Conservation (phyloP, 2,888 invertebrate genomes). For the Drosophila subsilvestris region DNA sequence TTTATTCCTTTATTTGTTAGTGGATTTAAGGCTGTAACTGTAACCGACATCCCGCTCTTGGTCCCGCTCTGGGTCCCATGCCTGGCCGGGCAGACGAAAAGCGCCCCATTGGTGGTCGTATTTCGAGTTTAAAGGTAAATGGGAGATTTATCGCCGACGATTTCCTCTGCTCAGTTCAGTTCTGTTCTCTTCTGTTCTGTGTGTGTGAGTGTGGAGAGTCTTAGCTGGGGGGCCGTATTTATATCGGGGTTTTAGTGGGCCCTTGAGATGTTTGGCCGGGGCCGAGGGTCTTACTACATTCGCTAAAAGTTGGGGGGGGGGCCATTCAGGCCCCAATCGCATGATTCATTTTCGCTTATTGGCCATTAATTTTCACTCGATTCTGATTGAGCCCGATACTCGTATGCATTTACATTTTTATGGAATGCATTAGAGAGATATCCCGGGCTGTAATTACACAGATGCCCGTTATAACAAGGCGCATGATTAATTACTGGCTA, state of each 20-base stretch:
- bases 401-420: constrained; percentile 64
- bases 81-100: constrained; percentile 4
- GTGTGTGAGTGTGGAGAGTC: constrained; percentile 25
- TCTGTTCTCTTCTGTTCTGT: constrained; percentile 10
- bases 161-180: constrained; percentile 36
- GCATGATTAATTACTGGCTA: constrained; percentile 70
- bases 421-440: constrained; percentile 64
- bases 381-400: constrained; percentile 10
- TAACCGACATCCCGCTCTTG: constrained; percentile 34
- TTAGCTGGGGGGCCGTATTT: constrained; percentile 59
- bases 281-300: constrained; percentile 37
- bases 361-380: constrained; percentile 66
- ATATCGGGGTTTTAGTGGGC: constrained; percentile 74
- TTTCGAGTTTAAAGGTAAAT: constrained; percentile 80
- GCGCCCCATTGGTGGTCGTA: constrained; percentile 62
- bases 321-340: constrained; percentile 61
- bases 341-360: constrained; percentile 71
- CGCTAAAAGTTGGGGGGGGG: constrained; percentile 50
- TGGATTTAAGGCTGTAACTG: constrained; percentile 74
- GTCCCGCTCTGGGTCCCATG: not conserved
- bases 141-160: constrained; percentile 73
- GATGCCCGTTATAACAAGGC: constrained; percentile 45
- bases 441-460: constrained; percentile 62
- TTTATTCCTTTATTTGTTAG: constrained; percentile 80
- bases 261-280: constrained; percentile 53